Conservation (phyloP, 2,797 vertebrate genomes). For the Tachyglossus aculeatus region DNA sequence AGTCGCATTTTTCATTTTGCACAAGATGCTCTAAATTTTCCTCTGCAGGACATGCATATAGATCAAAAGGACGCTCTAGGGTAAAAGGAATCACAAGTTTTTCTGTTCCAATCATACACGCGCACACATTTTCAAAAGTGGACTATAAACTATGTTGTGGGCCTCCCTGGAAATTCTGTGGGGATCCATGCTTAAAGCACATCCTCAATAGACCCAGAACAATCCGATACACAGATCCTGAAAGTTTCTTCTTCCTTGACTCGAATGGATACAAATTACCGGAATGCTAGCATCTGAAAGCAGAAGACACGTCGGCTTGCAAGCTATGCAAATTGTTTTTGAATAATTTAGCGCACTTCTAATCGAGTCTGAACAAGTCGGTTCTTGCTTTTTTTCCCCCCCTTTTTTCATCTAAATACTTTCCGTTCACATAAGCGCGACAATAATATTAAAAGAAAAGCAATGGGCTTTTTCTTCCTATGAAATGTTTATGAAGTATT, state of each 20-base stretch:
- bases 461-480: neutral
- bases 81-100: no score
- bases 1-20: no score
- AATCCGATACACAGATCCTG: neutral
- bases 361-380: neutral
- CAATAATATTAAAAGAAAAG: conserved; percentile 2
- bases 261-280: neutral
- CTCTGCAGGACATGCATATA: no score
- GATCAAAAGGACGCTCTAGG: no score
- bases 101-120: no score
- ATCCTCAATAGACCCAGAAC: no score
- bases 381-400: neutral
- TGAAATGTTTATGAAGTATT: conserved; percentile 24
- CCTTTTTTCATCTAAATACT: conserved; percentile 24
- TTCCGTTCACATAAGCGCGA: conserved; percentile 5
- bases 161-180: no score
- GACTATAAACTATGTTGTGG: no score
- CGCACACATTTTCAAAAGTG: no score
- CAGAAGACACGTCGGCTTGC: neutral
- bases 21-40: no score
- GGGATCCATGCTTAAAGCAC: no score
- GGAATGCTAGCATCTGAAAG: neutral
- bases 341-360: conserved; percentile 1
- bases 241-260: neutral
- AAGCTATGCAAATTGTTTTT: conserved; percentile 9